Percentiles rank a stretch among this genome's conserved stretches.
Conservation (phyloP, 2,797 vertebrate species). For the Hemitrygon akajei region DNA sequence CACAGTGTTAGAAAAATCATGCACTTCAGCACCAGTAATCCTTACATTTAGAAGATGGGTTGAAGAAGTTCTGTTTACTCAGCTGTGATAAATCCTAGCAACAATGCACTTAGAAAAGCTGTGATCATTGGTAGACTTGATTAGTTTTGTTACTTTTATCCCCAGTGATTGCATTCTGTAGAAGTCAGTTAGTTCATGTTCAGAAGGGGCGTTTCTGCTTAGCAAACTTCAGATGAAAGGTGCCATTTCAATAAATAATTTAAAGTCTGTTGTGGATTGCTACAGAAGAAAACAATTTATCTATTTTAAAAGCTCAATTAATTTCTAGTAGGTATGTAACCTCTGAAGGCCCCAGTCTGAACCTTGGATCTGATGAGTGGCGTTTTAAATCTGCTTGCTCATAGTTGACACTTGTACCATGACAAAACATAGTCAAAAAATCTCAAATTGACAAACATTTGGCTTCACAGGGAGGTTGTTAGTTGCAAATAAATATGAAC, state of each 20-base stretch:
- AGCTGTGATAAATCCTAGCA: conserved; percentile 1
- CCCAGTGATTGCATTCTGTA: not conserved
- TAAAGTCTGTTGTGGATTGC: not conserved
- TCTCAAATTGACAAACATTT: not conserved
- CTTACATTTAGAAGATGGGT: not conserved
- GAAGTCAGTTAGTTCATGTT: not conserved
- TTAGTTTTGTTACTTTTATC: not conserved
- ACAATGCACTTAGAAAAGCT: not conserved
- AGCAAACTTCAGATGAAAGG: not conserved
- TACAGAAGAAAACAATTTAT: not conserved
- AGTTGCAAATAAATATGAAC: not conserved
- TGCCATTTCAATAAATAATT: not conserved
- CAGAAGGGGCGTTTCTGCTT: not conserved
- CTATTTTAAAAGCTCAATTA: not conserved
- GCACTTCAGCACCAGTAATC: not conserved
- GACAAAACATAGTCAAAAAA: not conserved
- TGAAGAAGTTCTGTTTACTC: not conserved
- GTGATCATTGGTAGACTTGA: not conserved
- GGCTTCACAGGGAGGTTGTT: not conserved
- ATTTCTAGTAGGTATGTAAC: not conserved
- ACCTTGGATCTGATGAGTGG: not conserved
- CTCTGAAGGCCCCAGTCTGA: not conserved
- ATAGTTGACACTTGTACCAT: not conserved
- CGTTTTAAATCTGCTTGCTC: not conserved
- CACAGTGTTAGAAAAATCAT: not conserved